These are phyloP conservation scores for Eristalis tenax DNA, from an alignment of 2,888 invertebrate species.

Conservation along the genomic window DNA sequence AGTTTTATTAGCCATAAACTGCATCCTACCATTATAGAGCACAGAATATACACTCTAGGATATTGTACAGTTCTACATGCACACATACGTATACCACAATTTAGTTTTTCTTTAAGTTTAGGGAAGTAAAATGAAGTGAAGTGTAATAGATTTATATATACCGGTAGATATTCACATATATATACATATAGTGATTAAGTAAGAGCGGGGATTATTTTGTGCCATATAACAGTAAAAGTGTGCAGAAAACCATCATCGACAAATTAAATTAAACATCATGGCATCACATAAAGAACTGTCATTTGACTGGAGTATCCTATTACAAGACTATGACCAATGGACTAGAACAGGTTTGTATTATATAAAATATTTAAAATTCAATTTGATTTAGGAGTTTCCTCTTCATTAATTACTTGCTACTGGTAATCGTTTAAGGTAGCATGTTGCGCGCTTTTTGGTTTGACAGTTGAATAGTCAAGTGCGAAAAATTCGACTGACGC, in stretches of 20 bases:
- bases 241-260: conserved; percentile 7
- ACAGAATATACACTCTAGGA: neutral
- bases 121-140: neutral
- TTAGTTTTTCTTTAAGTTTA: neutral
- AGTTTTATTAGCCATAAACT: neutral
- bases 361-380: neutral
- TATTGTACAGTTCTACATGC: neutral
- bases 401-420: neutral
- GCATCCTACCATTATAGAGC: neutral
- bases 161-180: neutral
- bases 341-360: conserved; percentile 75
- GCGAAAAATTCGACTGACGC: neutral
- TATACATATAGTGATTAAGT: neutral
- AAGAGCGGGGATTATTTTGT: neutral
- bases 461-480: neutral
- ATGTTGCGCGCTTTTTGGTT: neutral
- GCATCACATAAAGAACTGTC: conserved; percentile 75
- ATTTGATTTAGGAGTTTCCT: neutral
- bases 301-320: conserved; percentile 75
- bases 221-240: conserved; percentile 38
- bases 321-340: conserved; percentile 74
- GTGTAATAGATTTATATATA: neutral
- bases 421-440: neutral
- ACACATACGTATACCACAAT: neutral
- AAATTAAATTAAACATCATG: conserved; percentile 67